These are phyloP conservation scores for Neostethus bicornis DNA, from an alignment of 2,797 vertebrate species.

Conservation along the genomic window DNA sequence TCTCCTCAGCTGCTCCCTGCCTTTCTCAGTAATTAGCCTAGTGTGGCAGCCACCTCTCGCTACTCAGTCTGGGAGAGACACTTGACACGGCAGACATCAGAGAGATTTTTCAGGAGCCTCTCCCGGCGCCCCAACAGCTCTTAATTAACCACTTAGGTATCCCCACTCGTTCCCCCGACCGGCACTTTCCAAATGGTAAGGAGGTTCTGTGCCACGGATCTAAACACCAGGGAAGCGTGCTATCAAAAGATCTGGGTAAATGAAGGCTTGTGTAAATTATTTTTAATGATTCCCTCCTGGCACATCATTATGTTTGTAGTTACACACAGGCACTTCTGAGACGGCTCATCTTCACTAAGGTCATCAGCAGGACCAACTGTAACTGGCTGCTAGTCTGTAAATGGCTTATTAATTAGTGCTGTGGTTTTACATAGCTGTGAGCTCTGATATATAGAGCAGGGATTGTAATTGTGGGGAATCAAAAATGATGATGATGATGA, in stretches of 20 bases:
- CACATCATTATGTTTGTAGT: conserved; percentile 99
- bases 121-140: conserved; percentile 96
- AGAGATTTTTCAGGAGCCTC: conserved; percentile 98
- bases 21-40: conserved; percentile 95
- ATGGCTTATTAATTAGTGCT: conserved; percentile 99
- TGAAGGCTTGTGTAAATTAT: conserved; percentile 99
- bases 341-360: conserved; percentile 93
- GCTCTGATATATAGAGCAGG: conserved; percentile 98
- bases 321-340: conserved; percentile 99
- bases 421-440: conserved; percentile 98
- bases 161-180: conserved; percentile 90
- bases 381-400: conserved; percentile 98
- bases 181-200: conserved; percentile 93
- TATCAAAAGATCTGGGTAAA: conserved; percentile 99
- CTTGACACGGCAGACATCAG: conserved; percentile 99
- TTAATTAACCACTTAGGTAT: conserved; percentile 99
- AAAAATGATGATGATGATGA: conserved; percentile 86
- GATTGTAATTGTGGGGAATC: conserved; percentile 97
- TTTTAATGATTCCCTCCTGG: conserved; percentile 99
- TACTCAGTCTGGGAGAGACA: conserved; percentile 97
- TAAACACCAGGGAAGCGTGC: conserved; percentile 95
- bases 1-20: conserved; percentile 90
- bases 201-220: conserved; percentile 88
- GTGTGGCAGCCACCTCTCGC: conserved; percentile 92
- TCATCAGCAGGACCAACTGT: conserved; percentile 95